phyloP scores from a whole-genome alignment of 1,140 invertebrate genomes.

The Adelges cooleyi region DNA sequence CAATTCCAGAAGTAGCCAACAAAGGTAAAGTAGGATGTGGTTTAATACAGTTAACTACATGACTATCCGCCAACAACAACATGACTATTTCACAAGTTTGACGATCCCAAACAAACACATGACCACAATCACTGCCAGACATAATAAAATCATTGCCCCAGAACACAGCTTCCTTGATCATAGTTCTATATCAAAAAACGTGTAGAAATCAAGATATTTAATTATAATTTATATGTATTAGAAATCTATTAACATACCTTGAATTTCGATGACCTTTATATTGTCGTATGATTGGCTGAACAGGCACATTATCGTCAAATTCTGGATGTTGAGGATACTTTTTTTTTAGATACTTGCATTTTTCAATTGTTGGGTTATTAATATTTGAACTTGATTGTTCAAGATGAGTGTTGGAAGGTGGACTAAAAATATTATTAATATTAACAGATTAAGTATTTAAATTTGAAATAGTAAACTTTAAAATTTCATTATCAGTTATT shows the following conservation, averaged over 20 bases:
- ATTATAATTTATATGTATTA: slow-evolving; percentile 38
- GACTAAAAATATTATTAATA: neutral
- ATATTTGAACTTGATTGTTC: neutral
- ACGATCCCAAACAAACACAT: slow-evolving; percentile 59
- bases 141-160: slow-evolving; percentile 74
- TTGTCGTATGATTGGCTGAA: slow-evolving; percentile 42
- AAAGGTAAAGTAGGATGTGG: slow-evolving; percentile 73
- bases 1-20: slow-evolving; percentile 77
- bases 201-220: slow-evolving; percentile 32
- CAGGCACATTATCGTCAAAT: slow-evolving; percentile 25
- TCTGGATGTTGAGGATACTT: neutral
- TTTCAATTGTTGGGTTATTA: neutral
- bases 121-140: slow-evolving; percentile 78
- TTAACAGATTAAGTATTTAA: too few species aligned
- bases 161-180: slow-evolving; percentile 84
- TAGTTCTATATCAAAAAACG: slow-evolving; percentile 50
- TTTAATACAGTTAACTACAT: slow-evolving; percentile 78
- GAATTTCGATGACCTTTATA: slow-evolving; percentile 75
- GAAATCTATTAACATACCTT: slow-evolving; percentile 42
- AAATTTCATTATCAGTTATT: too few species aligned
- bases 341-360: neutral
- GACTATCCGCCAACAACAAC: slow-evolving; percentile 68
- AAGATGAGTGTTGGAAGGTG: neutral
- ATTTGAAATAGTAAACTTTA: too few species aligned
- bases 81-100: slow-evolving; percentile 55